phyloP scores from a whole-genome alignment of 2,797 vertebrate species.

The Tauraco hartlaubi region DNA sequence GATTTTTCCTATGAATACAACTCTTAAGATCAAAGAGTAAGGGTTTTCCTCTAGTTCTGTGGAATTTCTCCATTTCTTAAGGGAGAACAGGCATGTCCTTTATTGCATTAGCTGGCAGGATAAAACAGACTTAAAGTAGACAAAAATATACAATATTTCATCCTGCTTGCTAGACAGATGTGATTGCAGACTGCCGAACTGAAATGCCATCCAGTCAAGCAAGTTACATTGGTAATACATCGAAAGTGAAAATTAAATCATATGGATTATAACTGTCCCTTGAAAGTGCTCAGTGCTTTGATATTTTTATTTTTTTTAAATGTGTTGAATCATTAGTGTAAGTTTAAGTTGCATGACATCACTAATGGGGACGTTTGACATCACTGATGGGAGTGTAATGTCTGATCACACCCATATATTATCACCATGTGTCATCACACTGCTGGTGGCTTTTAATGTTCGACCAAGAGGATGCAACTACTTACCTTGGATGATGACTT shows the following conservation, averaged over 20 bases:
- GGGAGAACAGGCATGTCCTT: not conserved
- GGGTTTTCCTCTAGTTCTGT: not conserved
- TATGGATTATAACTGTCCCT: not conserved
- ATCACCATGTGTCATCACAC: not conserved
- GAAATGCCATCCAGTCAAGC: not conserved
- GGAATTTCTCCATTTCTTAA: not conserved
- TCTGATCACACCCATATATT: not conserved
- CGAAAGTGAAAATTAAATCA: not conserved
- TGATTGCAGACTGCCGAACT: not conserved
- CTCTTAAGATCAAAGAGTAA: not conserved
- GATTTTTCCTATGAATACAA: not conserved
- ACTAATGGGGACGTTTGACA: not conserved
- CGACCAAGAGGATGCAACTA: not conserved
- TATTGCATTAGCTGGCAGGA: not conserved
- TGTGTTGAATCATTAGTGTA: not conserved
- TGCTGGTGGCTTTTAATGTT: not conserved
- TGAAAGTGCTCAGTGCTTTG: not conserved
- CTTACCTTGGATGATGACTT: not conserved
- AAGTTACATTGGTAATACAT: not conserved
- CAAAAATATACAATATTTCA: not conserved
- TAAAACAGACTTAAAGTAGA: not conserved
- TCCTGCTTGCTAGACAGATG: not conserved
- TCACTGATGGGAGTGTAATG: not conserved
- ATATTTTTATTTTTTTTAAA: not conserved
- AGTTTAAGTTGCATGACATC: not conserved